Evolutionary conservation across 2,113 vertebrate species (phyloP).

Genomic region (Platycercus adscitus): DNA sequence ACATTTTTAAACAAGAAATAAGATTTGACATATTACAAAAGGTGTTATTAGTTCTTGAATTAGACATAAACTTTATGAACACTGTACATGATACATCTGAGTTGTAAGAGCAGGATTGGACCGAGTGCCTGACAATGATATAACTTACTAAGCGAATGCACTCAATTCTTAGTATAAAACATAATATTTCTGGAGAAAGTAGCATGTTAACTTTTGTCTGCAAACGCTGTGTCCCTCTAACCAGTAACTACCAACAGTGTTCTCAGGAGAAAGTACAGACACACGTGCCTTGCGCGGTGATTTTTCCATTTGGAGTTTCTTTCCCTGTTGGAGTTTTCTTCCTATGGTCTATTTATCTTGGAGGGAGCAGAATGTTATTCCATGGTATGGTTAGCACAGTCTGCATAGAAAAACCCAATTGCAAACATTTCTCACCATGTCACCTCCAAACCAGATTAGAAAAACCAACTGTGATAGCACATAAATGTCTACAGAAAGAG

Average conservation of each 20-base stretch:
- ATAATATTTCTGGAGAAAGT: conserved; percentile 11
- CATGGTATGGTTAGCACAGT: not conserved
- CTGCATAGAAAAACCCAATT: conserved; percentile 11
- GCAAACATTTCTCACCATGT: conserved; percentile 3
- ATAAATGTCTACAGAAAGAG: conserved; percentile 74
- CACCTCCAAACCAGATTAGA: conserved; percentile 32
- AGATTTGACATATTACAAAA: conserved; percentile 69
- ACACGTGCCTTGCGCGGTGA: not conserved
- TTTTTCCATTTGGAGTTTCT: conserved; percentile 22
- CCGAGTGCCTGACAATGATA: conserved; percentile 28
- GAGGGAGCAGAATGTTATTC: conserved; percentile 26
- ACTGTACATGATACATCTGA: conserved; percentile 51
- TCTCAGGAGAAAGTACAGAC: not conserved
- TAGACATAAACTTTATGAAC: conserved; percentile 54
- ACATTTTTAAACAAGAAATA: conserved; percentile 66
- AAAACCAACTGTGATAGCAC: conserved; percentile 25
- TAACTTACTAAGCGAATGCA: conserved; percentile 46
- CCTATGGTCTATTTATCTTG: conserved; percentile 29
- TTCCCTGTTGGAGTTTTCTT: conserved; percentile 22
- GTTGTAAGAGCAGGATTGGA: conserved; percentile 16
- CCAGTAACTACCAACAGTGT: conserved; percentile 18
- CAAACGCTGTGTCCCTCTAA: conserved; percentile 8
- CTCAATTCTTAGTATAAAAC: conserved; percentile 31
- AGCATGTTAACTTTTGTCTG: conserved; percentile 2
- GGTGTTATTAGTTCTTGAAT: conserved; percentile 50